Percentiles rank a stretch among this genome's conserved stretches.
phyloP scores from a whole-genome alignment of 2,888 invertebrate genomes.

The Ophion slaviceki region DNA sequence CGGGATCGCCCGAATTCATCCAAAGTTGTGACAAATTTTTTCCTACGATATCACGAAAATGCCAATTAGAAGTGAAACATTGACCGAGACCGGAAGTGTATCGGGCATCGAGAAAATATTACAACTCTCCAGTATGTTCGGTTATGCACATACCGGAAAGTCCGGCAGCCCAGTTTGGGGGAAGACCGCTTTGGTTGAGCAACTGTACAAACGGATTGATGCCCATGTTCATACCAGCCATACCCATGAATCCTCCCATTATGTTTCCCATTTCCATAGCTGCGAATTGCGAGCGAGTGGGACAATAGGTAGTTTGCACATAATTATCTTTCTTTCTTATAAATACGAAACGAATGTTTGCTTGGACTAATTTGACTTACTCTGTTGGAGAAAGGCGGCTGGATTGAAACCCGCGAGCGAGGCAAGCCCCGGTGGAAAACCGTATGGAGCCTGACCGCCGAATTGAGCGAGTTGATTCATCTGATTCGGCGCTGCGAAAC shows the following conservation, averaged over 20 bases:
- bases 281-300: slow-evolving; percentile 61
- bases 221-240: slow-evolving; percentile 82
- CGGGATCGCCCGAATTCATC: slow-evolving; percentile 84
- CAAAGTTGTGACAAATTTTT: slow-evolving; percentile 87
- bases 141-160: slow-evolving; percentile 76
- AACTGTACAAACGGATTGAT: slow-evolving; percentile 83
- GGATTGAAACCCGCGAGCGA: slow-evolving; percentile 87
- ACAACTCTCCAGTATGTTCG: slow-evolving; percentile 42
- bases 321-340: slow-evolving; percentile 25
- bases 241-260: slow-evolving; percentile 81
- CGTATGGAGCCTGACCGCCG: slow-evolving; percentile 69
- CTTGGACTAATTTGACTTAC: slow-evolving; percentile 85
- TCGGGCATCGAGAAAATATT: neutral
- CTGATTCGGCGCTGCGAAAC: slow-evolving; percentile 79
- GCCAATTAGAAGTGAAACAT: slow-evolving; percentile 16
- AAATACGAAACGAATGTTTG: slow-evolving; percentile 6
- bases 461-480: slow-evolving; percentile 80
- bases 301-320: slow-evolving; percentile 8
- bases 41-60: slow-evolving; percentile 74
- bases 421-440: slow-evolving; percentile 78
- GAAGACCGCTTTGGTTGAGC: slow-evolving; percentile 81
- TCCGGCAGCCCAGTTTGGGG: slow-evolving; percentile 81
- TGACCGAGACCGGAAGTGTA: neutral
- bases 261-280: slow-evolving; percentile 82
- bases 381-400: slow-evolving; percentile 93